Evolutionary conservation across 2,888 invertebrate species (phyloP).

Genomic region (Scaptomyza polygonia): DNA sequence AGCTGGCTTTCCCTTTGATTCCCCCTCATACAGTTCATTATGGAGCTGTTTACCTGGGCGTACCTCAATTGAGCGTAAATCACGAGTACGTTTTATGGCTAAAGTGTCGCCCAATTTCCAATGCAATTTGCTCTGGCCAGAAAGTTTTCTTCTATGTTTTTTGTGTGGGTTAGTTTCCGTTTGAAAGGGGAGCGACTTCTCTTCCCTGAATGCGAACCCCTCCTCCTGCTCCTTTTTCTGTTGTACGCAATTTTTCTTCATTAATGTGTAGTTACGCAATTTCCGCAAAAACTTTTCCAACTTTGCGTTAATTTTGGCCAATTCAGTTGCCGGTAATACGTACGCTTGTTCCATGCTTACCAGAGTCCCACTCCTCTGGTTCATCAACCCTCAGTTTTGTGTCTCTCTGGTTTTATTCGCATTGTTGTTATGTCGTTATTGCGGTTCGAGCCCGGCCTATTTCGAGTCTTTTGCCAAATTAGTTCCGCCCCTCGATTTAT

Average conservation of each 20-base stretch:
- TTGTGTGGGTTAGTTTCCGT: constrained; percentile 21
- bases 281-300: constrained; percentile 69
- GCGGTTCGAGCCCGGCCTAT: constrained; percentile 74
- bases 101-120: constrained; percentile 75
- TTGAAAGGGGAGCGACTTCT: constrained; percentile 1
- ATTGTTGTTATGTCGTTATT: constrained; percentile 65
- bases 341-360: constrained; percentile 14
- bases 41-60: constrained; percentile 71
- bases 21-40: constrained; percentile 64
- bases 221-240: neutral
- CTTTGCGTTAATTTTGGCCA: constrained; percentile 78
- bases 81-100: constrained; percentile 69
- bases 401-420: constrained; percentile 24
- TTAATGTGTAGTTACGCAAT: constrained; percentile 79
- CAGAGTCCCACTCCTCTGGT: neutral
- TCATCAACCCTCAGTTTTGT: constrained; percentile 27
- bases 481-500: constrained; percentile 85
- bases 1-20: neutral
- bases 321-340: constrained; percentile 54
- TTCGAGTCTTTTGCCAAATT: constrained; percentile 82
- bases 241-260: constrained; percentile 72
- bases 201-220: too few relatives aligned
- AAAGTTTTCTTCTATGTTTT: constrained; percentile 32
- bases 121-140: constrained; percentile 51
- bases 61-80: constrained; percentile 74